phyloP scores from a whole-genome alignment of 2,888 invertebrate species.

The Philopedon plagiatum region DNA sequence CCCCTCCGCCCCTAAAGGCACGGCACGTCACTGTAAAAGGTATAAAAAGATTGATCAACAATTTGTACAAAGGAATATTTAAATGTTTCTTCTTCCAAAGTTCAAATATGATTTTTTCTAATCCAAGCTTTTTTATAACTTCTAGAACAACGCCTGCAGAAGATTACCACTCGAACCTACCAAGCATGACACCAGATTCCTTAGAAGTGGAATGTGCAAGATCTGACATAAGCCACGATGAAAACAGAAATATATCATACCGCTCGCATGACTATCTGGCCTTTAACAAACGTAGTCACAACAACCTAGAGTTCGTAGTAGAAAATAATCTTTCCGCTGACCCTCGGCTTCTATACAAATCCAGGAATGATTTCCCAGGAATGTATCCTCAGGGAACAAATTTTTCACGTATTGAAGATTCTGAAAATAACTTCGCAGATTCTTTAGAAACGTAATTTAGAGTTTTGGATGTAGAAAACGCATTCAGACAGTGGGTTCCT shows the following conservation, averaged over 20 bases:
- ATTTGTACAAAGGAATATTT: too few species aligned
- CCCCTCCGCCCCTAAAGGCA: too few species aligned
- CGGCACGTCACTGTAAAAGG: too few species aligned
- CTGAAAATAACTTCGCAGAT: slow-evolving; percentile 59
- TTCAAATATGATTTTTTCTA: too few species aligned
- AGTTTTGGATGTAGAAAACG: slow-evolving; percentile 1
- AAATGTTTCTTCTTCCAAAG: too few species aligned
- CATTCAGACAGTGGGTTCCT: too few species aligned
- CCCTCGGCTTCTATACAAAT: slow-evolving; percentile 43
- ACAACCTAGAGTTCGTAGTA: slow-evolving; percentile 29
- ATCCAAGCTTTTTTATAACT: slow-evolving; percentile 3
- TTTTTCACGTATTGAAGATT: slow-evolving; percentile 25
- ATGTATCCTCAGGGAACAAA: neutral
- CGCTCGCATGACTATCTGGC: slow-evolving; percentile 40
- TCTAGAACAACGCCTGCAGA: slow-evolving; percentile 38
- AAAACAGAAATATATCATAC: slow-evolving; percentile 18
- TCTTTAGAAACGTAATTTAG: slow-evolving; percentile 58
- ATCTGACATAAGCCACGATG: neutral
- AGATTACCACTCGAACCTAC: slow-evolving; percentile 49
- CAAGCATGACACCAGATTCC: slow-evolving; percentile 67
- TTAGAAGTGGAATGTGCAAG: slow-evolving; percentile 58
- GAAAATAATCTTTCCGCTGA: slow-evolving; percentile 49
- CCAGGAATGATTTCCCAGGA: slow-evolving; percentile 1
- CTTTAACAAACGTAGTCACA: slow-evolving; percentile 32
- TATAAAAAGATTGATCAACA: too few species aligned